Evolutionary conservation across 2,888 invertebrate species (phyloP).

Genomic region (Marasmarcha lunaedactyla): DNA sequence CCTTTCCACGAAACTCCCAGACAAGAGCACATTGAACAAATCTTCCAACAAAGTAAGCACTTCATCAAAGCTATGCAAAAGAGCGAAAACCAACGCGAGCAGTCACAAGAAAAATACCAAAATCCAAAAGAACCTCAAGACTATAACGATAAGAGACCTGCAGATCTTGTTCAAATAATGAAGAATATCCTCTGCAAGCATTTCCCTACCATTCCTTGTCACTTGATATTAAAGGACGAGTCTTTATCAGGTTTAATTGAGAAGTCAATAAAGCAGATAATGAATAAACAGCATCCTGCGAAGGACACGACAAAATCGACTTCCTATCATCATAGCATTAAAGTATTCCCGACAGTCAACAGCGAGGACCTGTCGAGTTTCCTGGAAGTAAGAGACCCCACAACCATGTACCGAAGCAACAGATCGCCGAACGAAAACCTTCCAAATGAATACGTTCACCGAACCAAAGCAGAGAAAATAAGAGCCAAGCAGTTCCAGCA

Average conservation of each 20-base stretch:
- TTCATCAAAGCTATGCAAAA: too few relatives aligned
- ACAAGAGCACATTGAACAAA: too few relatives aligned
- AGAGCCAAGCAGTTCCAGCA: constrained; percentile 14
- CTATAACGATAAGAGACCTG: constrained; percentile 12
- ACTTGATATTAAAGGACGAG: constrained; percentile 36
- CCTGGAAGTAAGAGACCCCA: constrained; percentile 27
- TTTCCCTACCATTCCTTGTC: constrained; percentile 49
- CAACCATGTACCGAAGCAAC: constrained; percentile 17
- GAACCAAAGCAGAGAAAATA: neutral
- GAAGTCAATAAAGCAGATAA: constrained; percentile 45
- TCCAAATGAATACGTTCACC: neutral
- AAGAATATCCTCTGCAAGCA: constrained; percentile 49
- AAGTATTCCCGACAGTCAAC: constrained; percentile 37
- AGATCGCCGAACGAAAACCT: constrained; percentile 2
- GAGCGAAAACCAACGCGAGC: too few relatives aligned
- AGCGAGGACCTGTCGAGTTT: constrained; percentile 45
- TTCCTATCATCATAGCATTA: constrained; percentile 16
- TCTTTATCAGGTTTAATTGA: constrained; percentile 36
- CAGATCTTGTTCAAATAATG: constrained; percentile 27
- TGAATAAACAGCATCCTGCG: constrained; percentile 31
- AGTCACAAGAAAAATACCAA: neutral
- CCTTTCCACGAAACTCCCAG: too few relatives aligned
- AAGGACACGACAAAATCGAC: constrained; percentile 26
- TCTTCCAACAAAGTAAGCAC: too few relatives aligned
- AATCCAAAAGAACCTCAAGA: constrained; percentile 6